A percentile compares a stretch with the other conserved stretches of the same genome.
phyloP scores from a whole-genome alignment of 2,113 vertebrate species.

The Bufo gargarizans region DNA sequence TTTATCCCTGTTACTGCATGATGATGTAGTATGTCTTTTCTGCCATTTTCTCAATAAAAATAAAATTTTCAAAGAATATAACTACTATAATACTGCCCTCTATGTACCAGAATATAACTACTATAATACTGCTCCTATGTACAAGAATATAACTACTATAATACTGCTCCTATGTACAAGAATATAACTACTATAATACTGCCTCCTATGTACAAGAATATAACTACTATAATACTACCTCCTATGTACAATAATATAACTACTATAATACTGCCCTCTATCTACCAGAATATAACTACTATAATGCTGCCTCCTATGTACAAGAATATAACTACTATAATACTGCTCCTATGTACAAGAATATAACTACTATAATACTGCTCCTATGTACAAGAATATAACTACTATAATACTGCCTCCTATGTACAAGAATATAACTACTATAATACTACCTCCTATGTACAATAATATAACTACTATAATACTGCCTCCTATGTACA shows the following conservation, averaged over 20 bases:
- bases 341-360: neutral
- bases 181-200: slow-evolving; percentile 17
- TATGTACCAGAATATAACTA: slow-evolving; percentile 3
- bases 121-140: slow-evolving; percentile 1
- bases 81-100: neutral
- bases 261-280: neutral
- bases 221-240: neutral
- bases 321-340: neutral
- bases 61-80: too few species aligned
- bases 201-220: slow-evolving; percentile 1
- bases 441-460: neutral
- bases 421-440: neutral
- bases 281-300: neutral
- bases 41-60: too few species aligned
- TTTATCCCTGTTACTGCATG: too few species aligned
- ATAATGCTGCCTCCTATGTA: neutral
- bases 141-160: slow-evolving; percentile 6
- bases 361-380: slow-evolving; percentile 13
- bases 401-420: neutral
- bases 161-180: slow-evolving; percentile 8
- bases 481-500: neutral
- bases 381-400: slow-evolving; percentile 3
- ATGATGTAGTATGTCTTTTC: too few species aligned
- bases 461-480: neutral
- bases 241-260: too few species aligned